phyloP scores from a whole-genome alignment of 2,888 invertebrate genomes.

The Campoplex capitator region DNA sequence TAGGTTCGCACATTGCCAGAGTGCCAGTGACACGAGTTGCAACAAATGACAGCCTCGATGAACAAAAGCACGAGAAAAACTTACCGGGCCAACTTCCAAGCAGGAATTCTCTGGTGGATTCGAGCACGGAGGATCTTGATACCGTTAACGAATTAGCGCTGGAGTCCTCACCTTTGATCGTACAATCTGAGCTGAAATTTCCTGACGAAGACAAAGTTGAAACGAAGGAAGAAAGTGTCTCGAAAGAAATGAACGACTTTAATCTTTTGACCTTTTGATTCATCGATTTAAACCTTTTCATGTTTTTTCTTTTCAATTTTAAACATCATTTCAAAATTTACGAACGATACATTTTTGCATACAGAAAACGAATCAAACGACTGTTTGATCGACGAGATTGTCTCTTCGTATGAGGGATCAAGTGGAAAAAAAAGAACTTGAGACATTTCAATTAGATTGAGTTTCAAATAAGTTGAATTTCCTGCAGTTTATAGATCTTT shows the following conservation, averaged over 20 bases:
- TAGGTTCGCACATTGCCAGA: slow-evolving; percentile 50
- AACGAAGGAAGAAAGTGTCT: slow-evolving; percentile 28
- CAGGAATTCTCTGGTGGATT: slow-evolving; percentile 22
- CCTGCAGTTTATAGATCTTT: neutral
- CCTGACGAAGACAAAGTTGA: slow-evolving; percentile 17
- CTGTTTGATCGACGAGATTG: neutral
- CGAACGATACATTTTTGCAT: neutral
- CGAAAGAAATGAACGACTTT: slow-evolving; percentile 42
- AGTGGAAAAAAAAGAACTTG: neutral
- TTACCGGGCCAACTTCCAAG: slow-evolving; percentile 17
- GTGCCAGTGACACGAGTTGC: neutral
- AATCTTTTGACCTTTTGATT: neutral
- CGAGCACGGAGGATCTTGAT: slow-evolving; percentile 29
- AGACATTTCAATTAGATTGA: neutral
- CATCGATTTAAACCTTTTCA: slow-evolving; percentile 73
- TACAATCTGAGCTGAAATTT: slow-evolving; percentile 26
- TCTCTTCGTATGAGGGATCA: neutral
- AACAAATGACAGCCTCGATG: slow-evolving; percentile 19
- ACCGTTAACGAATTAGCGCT: slow-evolving; percentile 5
- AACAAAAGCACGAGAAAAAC: slow-evolving; percentile 22
- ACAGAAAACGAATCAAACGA: neutral
- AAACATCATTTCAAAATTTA: neutral
- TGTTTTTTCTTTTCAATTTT: slow-evolving; percentile 7
- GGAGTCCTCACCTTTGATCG: slow-evolving; percentile 11
- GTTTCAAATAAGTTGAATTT: neutral